Conservation (phyloP, 1,140 invertebrate genomes). For the Steinernema khuongi region DNA sequence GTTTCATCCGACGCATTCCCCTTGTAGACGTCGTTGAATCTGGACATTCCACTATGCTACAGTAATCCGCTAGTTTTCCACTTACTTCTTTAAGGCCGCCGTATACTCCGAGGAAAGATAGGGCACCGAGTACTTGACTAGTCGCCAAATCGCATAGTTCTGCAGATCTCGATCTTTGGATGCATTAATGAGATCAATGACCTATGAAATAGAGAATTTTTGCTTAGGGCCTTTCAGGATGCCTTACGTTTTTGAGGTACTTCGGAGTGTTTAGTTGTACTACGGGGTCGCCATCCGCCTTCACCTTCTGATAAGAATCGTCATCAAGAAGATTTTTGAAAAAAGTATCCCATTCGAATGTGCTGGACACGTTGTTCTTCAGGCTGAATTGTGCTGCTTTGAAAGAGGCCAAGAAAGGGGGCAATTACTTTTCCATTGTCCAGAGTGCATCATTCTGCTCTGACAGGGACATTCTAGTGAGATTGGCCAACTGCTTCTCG, state of each 20-base stretch:
- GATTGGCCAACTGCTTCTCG: constrained; percentile 21
- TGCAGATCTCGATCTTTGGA: neutral
- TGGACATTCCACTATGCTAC: neutral
- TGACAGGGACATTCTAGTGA: neutral
- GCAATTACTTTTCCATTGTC: neutral
- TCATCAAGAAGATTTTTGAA: constrained; percentile 18
- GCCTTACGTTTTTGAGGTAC: constrained; percentile 15
- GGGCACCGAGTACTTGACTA: constrained; percentile 23
- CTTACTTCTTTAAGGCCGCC: constrained; percentile 10
- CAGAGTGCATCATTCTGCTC: neutral
- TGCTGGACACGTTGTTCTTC: neutral
- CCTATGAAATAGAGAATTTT: neutral
- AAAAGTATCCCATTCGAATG: constrained; percentile 20
- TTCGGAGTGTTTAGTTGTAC: neutral
- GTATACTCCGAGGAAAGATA: constrained; percentile 26
- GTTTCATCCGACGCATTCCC: neutral
- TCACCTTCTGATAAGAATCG: constrained; percentile 6
- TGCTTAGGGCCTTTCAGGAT: neutral
- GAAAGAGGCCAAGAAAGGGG: neutral
- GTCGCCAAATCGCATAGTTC: constrained; percentile 26
- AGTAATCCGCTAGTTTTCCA: neutral
- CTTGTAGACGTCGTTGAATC: neutral
- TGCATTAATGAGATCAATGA: neutral
- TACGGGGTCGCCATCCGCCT: neutral
- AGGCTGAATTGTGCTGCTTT: neutral